A percentile compares a stretch with the other conserved stretches of the same genome.
phyloP scores from a whole-genome alignment of 2,888 invertebrate genomes.

The Pterostichus niger region DNA sequence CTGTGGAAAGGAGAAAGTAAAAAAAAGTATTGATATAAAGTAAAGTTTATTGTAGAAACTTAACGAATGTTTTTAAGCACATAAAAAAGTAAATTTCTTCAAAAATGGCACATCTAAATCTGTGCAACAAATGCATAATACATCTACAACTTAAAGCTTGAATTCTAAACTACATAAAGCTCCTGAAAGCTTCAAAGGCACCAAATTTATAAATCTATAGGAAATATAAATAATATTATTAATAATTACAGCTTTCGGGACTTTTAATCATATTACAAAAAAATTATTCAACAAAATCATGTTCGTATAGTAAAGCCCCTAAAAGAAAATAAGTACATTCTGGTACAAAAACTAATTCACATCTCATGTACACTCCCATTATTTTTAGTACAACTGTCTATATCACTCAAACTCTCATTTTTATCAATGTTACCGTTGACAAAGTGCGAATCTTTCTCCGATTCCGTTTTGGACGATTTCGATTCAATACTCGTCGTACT shows the following conservation, averaged over 20 bases:
- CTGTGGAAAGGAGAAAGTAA: slow-evolving; percentile 8
- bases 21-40: slow-evolving; percentile 27
- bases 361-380: slow-evolving; percentile 13
- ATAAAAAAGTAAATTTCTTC: slow-evolving; percentile 14
- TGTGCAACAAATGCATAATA: background rate
- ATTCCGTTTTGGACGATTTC: slow-evolving; percentile 30
- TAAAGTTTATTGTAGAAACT: slow-evolving; percentile 34
- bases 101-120: slow-evolving; percentile 33
- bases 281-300: no score
- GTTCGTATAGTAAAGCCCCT: no score
- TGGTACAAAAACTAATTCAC: slow-evolving; percentile 11
- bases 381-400: background rate
- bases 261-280: no score
- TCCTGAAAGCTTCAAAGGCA: slow-evolving; percentile 22
- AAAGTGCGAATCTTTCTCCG: slow-evolving; percentile 7
- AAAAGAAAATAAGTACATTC: background rate
- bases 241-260: background rate
- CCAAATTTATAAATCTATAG: background rate
- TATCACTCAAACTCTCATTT: slow-evolving; percentile 7
- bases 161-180: background rate
- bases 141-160: background rate
- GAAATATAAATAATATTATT: slow-evolving; percentile 12
- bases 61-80: slow-evolving; percentile 29
- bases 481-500: slow-evolving; percentile 27
- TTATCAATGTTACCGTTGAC: slow-evolving; percentile 32